Base-by-base conservation (phyloP, 2,888 invertebrate species). In the Habrosyne pyritoides region DNA sequence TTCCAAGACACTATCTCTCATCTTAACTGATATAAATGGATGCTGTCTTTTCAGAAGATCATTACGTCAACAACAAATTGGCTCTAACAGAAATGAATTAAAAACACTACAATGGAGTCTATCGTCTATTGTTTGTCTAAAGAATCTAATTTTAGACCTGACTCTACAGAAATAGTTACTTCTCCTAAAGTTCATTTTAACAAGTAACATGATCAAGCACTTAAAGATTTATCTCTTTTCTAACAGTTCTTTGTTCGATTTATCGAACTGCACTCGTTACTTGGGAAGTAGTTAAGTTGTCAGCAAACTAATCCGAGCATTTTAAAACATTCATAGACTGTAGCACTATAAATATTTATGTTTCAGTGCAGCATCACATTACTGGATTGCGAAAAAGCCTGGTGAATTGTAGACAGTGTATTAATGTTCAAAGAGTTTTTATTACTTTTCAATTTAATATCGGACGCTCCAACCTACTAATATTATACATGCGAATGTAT, bases 121-220 rank as follows among this genome's bases (percentile, higher is more conserved):
- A 14, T 42, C 42, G 6, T 18, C 42, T 42, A 18, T 49, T 49
- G 26, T 24, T 26, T 49, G 48, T 49, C 24, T 50, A 10, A 5
- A 50, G 28, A 21, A 50, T 28, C 10, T 28, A 12, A 28, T 21
- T 4, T 50, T 10, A 14, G 50, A 12, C 12, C 28, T 50, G 10
- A 18, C 5, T 30, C 21, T 10, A 47, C 49, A 47, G 52, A 42
- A 47, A 54, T 12, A 47, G 26, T 21, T 48, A 28, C 14, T 18
- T 53, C 48, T 52, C 12, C 1, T 8, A 33, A n/a, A 28, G n/a
- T n/a, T 7, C n/a, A 4, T 33, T 33, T 33, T 12, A n/a, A 33
- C 18, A 42, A 42, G n/a, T 5, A 18, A n/a, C 7, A 24, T 5
- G 24, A 24, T 24, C 7, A 18, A 14, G 42, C 18, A 42, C 42